These are phyloP conservation scores for Tragelaphus buxtoni DNA, from an alignment of 2,113 vertebrate genomes.

Conservation along the genomic window DNA sequence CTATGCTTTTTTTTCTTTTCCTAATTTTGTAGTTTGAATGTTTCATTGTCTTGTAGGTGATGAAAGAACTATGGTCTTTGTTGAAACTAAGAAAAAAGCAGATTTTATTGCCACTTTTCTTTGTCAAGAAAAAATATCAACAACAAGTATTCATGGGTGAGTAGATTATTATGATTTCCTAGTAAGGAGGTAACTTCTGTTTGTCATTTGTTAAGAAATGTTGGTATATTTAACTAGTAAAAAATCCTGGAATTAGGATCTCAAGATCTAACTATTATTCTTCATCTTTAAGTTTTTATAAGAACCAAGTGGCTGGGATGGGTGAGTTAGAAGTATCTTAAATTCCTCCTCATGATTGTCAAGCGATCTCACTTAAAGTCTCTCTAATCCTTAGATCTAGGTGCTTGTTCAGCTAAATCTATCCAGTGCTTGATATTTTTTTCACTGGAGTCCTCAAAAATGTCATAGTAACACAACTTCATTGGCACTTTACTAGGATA, in stretches of 20 bases:
- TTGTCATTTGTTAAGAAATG: background rate
- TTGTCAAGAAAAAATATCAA: conserved; percentile 91
- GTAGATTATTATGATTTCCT: conserved; percentile 8
- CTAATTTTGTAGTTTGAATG: background rate
- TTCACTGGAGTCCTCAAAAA: conserved; percentile 9
- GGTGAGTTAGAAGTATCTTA: background rate
- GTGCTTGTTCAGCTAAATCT: background rate
- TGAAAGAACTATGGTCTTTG: conserved; percentile 94
- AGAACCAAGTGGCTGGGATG: background rate
- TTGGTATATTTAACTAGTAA: background rate
- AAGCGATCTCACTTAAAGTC: background rate
- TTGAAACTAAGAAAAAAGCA: conserved; percentile 93
- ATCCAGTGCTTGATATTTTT: background rate
- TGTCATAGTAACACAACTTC: background rate
- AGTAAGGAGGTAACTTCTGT: background rate
- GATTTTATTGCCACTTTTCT: conserved; percentile 93
- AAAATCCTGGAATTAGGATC: background rate
- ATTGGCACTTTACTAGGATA: background rate
- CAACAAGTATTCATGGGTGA: conserved; percentile 97
- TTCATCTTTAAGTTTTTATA: conserved; percentile 13
- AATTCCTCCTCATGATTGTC: background rate
- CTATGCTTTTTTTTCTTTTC: background rate
- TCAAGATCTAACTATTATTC: background rate
- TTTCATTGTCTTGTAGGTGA: conserved; percentile 77
- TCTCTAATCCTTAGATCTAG: background rate